Evolutionary conservation across 2,888 invertebrate genomes (phyloP).

Genomic region (Eilema sororculum): DNA sequence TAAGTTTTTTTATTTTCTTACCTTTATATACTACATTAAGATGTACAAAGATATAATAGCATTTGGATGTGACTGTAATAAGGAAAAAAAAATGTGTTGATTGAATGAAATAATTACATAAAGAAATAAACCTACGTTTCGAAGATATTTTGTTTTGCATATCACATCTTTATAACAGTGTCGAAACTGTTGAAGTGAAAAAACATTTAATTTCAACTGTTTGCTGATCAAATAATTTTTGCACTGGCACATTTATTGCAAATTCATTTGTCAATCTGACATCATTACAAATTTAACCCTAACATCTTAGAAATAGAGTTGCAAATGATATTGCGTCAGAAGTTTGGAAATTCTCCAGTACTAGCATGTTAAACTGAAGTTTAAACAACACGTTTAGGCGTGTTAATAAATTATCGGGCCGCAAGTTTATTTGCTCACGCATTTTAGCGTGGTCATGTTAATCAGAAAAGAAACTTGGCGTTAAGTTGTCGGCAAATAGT

Average conservation of each 20-base stretch:
- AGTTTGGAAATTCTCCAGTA: conserved; percentile 51
- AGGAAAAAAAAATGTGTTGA: too few species aligned
- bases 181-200: conserved; percentile 24
- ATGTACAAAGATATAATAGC: background rate
- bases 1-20: conserved; percentile 26
- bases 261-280: conserved; percentile 20
- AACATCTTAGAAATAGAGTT: background rate
- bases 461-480: conserved; percentile 71
- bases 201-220: conserved; percentile 17
- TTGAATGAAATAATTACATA: too few species aligned
- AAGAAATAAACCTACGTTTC: too few species aligned
- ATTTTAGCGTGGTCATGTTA: conserved; percentile 75
- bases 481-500: conserved; percentile 71
- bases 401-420: conserved; percentile 75
- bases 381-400: conserved; percentile 62
- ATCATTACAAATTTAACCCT: conserved; percentile 14
- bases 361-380: conserved; percentile 51
- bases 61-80: too few species aligned
- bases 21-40: background rate
- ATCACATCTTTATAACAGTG: conserved; percentile 12
- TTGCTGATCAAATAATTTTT: conserved; percentile 31
- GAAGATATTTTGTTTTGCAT: background rate
- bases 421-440: conserved; percentile 62
- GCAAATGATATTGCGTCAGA: conserved; percentile 18
- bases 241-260: conserved; percentile 34